A percentile compares a stretch with the other conserved stretches of the same genome.
Evolutionary conservation across 1,140 invertebrate species (phyloP).

Genomic region (Stegodyphus mimosarum): DNA sequence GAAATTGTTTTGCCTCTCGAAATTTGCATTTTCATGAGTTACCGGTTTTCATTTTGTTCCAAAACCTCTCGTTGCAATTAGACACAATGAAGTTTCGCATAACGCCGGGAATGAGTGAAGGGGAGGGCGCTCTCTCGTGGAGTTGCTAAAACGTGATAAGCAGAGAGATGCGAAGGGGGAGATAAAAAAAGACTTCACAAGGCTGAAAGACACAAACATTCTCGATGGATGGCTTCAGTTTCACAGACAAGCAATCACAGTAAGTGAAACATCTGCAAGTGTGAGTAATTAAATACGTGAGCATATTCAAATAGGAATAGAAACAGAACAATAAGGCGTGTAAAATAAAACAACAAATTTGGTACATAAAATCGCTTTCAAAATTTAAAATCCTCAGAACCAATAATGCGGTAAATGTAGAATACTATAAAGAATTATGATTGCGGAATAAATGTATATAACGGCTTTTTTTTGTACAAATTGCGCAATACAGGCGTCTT

Average conservation of each 20-base stretch:
- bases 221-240: too few species aligned
- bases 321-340: too few species aligned
- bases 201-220: too few species aligned
- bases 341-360: too few species aligned
- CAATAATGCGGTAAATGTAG: too few species aligned
- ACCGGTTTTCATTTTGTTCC: slow-evolving; percentile 51
- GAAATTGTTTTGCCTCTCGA: slow-evolving; percentile 47
- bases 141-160: slow-evolving; percentile 33
- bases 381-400: too few species aligned
- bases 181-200: neutral
- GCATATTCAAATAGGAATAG: neutral
- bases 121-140: neutral
- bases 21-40: slow-evolving; percentile 60
- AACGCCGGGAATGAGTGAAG: neutral
- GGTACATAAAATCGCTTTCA: too few species aligned
- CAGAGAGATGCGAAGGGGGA: neutral
- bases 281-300: neutral
- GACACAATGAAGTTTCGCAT: slow-evolving; percentile 52
- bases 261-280: too few species aligned
- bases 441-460: too few species aligned
- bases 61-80: slow-evolving; percentile 43
- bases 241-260: neutral
- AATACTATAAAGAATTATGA: too few species aligned
- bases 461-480: too few species aligned
- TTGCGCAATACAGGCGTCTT: too few species aligned